These are phyloP conservation scores for Ecliptopera silaceata DNA, from an alignment of 2,888 invertebrate species.

Conservation along the genomic window DNA sequence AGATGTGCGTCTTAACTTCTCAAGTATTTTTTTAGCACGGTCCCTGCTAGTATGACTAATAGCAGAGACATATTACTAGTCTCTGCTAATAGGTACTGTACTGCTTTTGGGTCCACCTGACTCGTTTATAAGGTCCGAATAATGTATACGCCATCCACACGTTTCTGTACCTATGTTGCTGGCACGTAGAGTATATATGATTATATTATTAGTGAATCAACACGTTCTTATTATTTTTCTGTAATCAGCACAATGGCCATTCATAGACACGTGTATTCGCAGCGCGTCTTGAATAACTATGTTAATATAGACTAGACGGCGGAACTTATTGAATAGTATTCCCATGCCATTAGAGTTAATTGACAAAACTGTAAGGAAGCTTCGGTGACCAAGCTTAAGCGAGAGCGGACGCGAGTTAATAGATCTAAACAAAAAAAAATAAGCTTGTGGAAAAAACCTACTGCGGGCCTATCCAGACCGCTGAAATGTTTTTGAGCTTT, in stretches of 20 bases:
- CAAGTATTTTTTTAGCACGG: too few species aligned
- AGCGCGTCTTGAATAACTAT: background rate
- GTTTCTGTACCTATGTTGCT: conserved; percentile 36
- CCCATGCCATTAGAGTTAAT: conserved; percentile 13
- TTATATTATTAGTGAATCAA: conserved; percentile 36
- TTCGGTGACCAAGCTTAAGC: too few species aligned
- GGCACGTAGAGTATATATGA: conserved; percentile 12
- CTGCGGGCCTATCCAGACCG: too few species aligned
- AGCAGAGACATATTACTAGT: too few species aligned
- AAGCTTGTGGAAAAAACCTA: too few species aligned
- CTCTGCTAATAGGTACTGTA: too few species aligned
- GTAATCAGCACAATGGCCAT: conserved; percentile 20
- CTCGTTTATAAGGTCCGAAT: background rate
- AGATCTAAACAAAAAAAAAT: too few species aligned
- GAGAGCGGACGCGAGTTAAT: background rate
- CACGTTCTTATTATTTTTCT: conserved; percentile 31
- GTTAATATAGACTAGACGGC: background rate
- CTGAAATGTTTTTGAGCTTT: too few species aligned
- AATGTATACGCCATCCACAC: conserved; percentile 32
- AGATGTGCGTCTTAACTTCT: too few species aligned
- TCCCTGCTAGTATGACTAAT: too few species aligned
- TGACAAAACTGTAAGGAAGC: background rate
- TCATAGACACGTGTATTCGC: conserved; percentile 7
- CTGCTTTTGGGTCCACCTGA: too few species aligned
- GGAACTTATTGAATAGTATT: conserved; percentile 5